A percentile compares a stretch with the other conserved stretches of the same genome.
phyloP scores from a whole-genome alignment of 2,113 vertebrate genomes.

The Coreoperca whiteheadi region DNA sequence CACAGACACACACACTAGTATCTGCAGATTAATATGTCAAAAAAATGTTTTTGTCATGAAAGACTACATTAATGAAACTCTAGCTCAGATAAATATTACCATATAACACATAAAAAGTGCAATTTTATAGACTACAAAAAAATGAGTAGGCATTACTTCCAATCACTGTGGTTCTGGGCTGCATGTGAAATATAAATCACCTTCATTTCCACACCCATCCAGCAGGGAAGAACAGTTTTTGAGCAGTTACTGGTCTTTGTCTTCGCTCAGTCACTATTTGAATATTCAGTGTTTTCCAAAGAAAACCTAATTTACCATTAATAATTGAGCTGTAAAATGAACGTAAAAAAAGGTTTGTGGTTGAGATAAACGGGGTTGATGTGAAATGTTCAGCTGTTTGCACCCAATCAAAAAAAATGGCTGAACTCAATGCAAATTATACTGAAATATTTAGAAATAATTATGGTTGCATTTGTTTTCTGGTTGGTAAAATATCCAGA shows the following conservation, averaged over 20 bases:
- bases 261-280: neutral
- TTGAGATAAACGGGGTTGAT: neutral
- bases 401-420: too few species aligned
- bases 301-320: neutral
- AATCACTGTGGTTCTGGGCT: neutral
- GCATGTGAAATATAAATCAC: neutral
- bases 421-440: too few species aligned
- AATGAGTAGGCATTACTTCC: neutral
- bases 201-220: too few species aligned
- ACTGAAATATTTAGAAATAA: too few species aligned
- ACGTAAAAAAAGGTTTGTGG: neutral
- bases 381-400: too few species aligned
- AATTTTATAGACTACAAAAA: neutral
- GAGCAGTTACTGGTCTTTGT: neutral
- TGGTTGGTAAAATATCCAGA: neutral
- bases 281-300: too few species aligned
- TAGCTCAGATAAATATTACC: neutral
- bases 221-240: too few species aligned
- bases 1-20: neutral
- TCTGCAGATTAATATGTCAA: neutral
- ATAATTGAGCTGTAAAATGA: neutral
- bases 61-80: neutral
- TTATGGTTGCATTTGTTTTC: neutral
- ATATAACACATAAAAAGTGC: neutral
- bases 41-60: neutral